Evolutionary conservation across 2,888 invertebrate species (phyloP).

Genomic region (Tenthredo mesomela): DNA sequence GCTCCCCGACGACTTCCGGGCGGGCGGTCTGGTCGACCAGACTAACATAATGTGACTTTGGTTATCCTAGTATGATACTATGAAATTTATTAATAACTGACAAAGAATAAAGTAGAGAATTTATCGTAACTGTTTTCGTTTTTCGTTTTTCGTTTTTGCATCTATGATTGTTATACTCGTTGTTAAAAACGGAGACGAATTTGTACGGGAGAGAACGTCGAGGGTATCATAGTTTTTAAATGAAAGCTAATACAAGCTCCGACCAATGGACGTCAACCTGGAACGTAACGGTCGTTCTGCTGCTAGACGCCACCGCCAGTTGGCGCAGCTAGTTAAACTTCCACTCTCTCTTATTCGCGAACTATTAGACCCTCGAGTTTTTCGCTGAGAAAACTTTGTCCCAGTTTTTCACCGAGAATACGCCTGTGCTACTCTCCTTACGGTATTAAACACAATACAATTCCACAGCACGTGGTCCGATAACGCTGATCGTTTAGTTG

Average conservation of each 20-base stretch:
- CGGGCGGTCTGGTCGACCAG: not conserved
- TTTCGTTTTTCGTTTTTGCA: too few species aligned
- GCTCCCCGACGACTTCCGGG: not conserved
- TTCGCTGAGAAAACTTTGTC: not conserved
- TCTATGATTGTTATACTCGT: not conserved
- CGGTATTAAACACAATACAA: not conserved
- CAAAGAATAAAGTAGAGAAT: not conserved
- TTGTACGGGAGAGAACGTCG: not conserved
- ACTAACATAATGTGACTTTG: conserved; percentile 11
- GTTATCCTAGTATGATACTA: not conserved
- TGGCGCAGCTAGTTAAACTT: not conserved
- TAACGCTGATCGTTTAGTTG: conserved; percentile 3
- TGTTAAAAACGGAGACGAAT: not conserved
- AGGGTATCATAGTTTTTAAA: not conserved
- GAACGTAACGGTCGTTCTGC: not conserved
- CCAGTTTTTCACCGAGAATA: not conserved
- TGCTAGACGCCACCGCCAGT: not conserved
- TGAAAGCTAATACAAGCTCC: not conserved
- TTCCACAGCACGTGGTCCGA: conserved; percentile 21
- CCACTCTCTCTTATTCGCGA: not conserved
- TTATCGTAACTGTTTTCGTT: too few species aligned
- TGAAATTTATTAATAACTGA: not conserved
- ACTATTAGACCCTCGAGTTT: not conserved
- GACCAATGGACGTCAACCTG: not conserved
- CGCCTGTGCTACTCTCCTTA: not conserved